phyloP scores from a whole-genome alignment of 1,140 invertebrate species.

The Gonatopus flavifemur region DNA sequence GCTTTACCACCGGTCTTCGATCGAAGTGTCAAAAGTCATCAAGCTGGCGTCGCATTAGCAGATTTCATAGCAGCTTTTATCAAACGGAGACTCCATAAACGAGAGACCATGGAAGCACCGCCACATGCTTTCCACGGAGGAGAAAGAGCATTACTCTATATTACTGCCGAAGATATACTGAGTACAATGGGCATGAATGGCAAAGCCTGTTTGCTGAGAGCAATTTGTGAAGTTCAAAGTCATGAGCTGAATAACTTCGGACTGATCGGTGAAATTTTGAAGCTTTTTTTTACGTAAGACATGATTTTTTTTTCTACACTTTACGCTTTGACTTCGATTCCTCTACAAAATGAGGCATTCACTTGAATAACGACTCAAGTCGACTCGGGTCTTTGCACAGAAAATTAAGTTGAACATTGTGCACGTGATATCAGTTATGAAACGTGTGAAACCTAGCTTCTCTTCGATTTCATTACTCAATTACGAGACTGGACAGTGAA shows the following conservation, averaged over 20 bases:
- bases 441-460: no score
- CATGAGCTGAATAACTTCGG: constrained; percentile 76
- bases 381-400: no score
- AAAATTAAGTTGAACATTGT: no score
- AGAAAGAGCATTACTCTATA: constrained; percentile 74
- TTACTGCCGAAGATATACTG: constrained; percentile 74
- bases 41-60: constrained; percentile 68
- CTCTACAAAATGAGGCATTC: not conserved
- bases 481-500: no score
- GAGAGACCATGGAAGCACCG: constrained; percentile 51
- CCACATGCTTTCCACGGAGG: constrained; percentile 71
- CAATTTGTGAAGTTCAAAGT: constrained; percentile 83
- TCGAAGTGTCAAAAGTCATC: constrained; percentile 67
- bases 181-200: constrained; percentile 77
- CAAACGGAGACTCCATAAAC: constrained; percentile 65
- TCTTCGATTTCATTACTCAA: no score
- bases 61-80: constrained; percentile 74
- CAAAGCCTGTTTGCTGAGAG: constrained; percentile 76
- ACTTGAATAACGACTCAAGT: not conserved
- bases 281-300: constrained; percentile 78
- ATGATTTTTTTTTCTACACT: no score
- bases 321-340: no score
- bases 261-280: constrained; percentile 76
- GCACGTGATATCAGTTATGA: no score
- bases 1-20: constrained; percentile 73